Evolutionary conservation across 2,888 invertebrate species (phyloP).

Genomic region (Cacoxenus indagator): DNA sequence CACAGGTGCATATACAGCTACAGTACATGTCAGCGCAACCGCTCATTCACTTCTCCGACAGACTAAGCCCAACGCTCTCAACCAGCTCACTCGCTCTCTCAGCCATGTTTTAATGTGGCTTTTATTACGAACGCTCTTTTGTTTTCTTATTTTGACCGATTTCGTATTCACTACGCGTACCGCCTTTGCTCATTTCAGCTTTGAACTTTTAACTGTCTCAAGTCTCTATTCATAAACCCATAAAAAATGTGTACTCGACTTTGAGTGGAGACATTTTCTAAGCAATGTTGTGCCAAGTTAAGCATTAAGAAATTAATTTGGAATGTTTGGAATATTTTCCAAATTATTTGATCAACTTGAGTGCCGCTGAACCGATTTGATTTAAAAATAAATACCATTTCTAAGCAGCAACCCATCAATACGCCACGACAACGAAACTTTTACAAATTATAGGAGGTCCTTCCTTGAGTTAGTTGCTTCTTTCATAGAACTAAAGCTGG

Average conservation of each 20-base stretch:
- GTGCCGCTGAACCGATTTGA: too few relatives aligned
- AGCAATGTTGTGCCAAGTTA: neutral
- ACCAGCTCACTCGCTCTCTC: neutral
- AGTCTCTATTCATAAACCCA: neutral
- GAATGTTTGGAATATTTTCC: neutral
- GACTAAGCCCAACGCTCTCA: neutral
- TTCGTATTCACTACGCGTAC: conserved; percentile 29
- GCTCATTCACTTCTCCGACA: conserved; percentile 1
- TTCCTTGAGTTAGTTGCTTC: too few relatives aligned
- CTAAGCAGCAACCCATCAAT: too few relatives aligned
- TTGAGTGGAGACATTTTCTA: neutral
- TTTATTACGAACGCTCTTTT: conserved; percentile 57
- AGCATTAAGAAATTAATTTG: neutral
- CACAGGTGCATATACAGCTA: neutral
- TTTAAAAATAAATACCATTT: too few relatives aligned
- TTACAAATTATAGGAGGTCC: too few relatives aligned
- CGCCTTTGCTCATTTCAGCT: conserved; percentile 36
- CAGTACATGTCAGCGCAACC: neutral
- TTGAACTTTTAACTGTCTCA: conserved; percentile 38
- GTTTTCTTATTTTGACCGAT: conserved; percentile 55
- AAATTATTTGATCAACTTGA: too few relatives aligned
- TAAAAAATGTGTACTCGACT: neutral
- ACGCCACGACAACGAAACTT: too few relatives aligned
- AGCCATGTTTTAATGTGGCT: conserved; percentile 56
- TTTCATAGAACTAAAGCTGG: too few relatives aligned